phyloP scores from a whole-genome alignment of 2,888 invertebrate species.

The Dicyrtoma fusca region DNA sequence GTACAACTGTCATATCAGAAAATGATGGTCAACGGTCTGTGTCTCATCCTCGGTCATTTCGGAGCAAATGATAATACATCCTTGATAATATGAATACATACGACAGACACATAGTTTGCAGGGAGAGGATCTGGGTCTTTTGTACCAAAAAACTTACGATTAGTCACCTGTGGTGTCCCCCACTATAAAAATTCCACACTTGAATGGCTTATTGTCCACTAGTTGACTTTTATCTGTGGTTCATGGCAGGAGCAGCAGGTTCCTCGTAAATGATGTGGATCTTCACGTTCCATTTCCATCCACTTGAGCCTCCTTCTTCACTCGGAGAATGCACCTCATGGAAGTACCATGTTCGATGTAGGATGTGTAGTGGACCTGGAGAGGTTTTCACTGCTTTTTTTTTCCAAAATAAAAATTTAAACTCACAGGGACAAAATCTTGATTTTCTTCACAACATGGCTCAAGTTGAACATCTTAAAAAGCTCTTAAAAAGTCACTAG shows the following conservation, averaged over 20 bases:
- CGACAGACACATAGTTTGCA: too few species aligned
- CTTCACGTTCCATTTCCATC: not conserved
- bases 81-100: not conserved
- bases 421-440: not conserved
- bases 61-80: not conserved
- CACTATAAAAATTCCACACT: conserved; percentile 35
- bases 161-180: conserved; percentile 36
- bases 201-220: conserved; percentile 32
- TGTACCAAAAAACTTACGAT: not conserved
- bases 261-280: not conserved
- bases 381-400: not conserved
- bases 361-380: not conserved
- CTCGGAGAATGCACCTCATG: conserved; percentile 2
- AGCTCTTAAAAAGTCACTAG: too few species aligned
- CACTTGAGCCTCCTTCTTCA: not conserved
- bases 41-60: not conserved
- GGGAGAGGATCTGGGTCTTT: not conserved
- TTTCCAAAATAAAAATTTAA: not conserved
- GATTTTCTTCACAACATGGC: conserved; percentile 1
- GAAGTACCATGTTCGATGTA: too few species aligned
- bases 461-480: too few species aligned
- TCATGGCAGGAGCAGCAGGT: not conserved
- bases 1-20: not conserved
- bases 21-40: not conserved
- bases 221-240: conserved; percentile 23